Conservation (phyloP, 2,797 vertebrate genomes). For the Echeneis naucrates region DNA sequence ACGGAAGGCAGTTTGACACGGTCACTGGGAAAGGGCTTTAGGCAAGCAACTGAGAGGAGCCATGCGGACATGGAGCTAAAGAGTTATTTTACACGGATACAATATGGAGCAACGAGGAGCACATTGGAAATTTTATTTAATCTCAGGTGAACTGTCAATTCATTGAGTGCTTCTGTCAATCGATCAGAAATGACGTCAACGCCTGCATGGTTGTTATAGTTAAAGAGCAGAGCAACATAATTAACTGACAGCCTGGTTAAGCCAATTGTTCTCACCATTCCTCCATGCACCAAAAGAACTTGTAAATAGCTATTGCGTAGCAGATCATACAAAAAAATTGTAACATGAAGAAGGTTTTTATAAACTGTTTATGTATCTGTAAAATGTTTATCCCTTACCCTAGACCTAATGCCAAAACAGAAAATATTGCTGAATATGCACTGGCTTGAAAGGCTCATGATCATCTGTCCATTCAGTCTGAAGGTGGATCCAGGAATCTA, state of each 20-base stretch:
- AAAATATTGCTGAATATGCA: neutral
- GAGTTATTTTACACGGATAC: slow-evolving; percentile 36
- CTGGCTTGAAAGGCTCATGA: too few relatives aligned
- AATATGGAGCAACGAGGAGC: slow-evolving; percentile 24
- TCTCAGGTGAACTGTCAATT: slow-evolving; percentile 27
- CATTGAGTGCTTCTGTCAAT: slow-evolving; percentile 4
- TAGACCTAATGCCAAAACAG: neutral
- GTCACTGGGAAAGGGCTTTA: slow-evolving; percentile 72
- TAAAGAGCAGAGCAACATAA: slow-evolving; percentile 1
- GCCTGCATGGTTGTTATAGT: neutral
- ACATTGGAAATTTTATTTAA: slow-evolving; percentile 38
- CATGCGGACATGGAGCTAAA: slow-evolving; percentile 47
- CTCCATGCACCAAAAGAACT: neutral
- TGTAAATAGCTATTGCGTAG: neutral
- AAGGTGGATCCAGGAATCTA: neutral
- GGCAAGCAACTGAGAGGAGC: slow-evolving; percentile 64
- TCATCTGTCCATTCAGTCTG: neutral
- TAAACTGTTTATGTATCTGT: too few relatives aligned
- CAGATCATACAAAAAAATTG: neutral
- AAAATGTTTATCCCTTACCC: neutral
- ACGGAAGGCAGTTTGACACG: slow-evolving; percentile 70
- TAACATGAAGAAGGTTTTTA: neutral
- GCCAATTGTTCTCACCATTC: neutral
- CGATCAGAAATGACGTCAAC: slow-evolving; percentile 20
- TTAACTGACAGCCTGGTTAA: neutral